phyloP scores from a whole-genome alignment of 2,113 vertebrate genomes.

The Hepsetus odoe region DNA sequence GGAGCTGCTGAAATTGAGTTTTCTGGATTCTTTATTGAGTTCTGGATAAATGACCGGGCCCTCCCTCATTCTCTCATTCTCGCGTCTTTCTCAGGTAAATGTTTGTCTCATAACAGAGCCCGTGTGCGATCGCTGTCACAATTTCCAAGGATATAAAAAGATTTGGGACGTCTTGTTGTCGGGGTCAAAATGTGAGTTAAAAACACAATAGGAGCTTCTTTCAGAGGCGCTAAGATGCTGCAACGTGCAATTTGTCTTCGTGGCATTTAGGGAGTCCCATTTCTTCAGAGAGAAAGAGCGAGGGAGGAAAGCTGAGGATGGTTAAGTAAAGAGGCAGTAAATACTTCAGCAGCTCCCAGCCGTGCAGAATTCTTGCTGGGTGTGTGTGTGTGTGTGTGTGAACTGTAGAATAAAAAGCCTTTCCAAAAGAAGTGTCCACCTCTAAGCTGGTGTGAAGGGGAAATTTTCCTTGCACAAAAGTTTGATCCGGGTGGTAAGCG shows the following conservation, averaged over 20 bases:
- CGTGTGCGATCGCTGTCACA: neutral
- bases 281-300: neutral
- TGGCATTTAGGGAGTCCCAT: neutral
- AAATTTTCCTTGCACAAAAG: constrained; percentile 69
- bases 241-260: neutral
- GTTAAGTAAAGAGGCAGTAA: constrained; percentile 47
- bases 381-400: constrained; percentile 17
- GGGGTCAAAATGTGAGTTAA: neutral
- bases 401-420: constrained; percentile 21
- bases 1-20: constrained; percentile 60
- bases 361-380: neutral
- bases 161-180: neutral
- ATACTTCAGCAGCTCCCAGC: constrained; percentile 49
- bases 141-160: neutral
- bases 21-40: constrained; percentile 68
- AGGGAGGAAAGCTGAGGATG: constrained; percentile 14
- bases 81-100: constrained; percentile 12
- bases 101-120: constrained; percentile 9
- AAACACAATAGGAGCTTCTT: too few relatives aligned
- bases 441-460: constrained; percentile 77
- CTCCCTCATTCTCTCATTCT: constrained; percentile 58
- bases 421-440: constrained; percentile 61
- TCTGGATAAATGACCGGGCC: constrained; percentile 69
- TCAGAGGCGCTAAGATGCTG: neutral
- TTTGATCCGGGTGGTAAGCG: constrained; percentile 62